Conservation (phyloP, 2,888 invertebrate species). For the Phlogophora meticulosa region DNA sequence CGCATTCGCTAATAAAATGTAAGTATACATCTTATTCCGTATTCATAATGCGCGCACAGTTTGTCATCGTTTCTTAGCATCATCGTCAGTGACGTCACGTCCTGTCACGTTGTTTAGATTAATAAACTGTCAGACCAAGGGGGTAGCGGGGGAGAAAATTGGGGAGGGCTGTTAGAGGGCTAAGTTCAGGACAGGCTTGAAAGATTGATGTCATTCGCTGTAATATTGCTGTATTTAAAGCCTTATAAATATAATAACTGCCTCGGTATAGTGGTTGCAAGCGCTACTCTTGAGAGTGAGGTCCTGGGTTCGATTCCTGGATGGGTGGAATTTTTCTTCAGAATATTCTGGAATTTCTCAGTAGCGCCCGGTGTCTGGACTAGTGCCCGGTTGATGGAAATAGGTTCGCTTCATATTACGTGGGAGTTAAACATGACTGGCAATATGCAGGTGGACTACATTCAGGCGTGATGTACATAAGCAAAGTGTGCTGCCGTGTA, state of each 20-base stretch:
- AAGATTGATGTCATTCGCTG: slow-evolving; percentile 22
- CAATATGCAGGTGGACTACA: no score
- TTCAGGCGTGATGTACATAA: neutral
- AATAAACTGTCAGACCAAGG: slow-evolving; percentile 49
- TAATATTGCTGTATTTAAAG: slow-evolving; percentile 13
- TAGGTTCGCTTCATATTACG: no score
- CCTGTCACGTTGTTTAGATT: slow-evolving; percentile 47
- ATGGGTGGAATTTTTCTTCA: no score
- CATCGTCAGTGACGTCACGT: slow-evolving; percentile 39
- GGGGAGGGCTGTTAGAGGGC: slow-evolving; percentile 30
- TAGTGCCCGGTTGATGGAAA: no score
- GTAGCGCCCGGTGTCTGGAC: no score
- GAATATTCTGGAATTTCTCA: no score
- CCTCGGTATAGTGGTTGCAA: no score
- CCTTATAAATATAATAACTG: no score
- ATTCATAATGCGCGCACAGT: slow-evolving; percentile 20
- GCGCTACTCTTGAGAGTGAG: no score
- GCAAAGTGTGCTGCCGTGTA: no score
- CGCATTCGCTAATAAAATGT: neutral
- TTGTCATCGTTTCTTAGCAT: slow-evolving; percentile 31
- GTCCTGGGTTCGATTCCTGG: no score
- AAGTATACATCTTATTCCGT: slow-evolving; percentile 4
- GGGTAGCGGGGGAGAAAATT: slow-evolving; percentile 9
- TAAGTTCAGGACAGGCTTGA: slow-evolving; percentile 39
- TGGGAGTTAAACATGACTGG: no score